Base-by-base conservation (phyloP, 2,888 invertebrate genomes). In the Erebia palarica region DNA sequence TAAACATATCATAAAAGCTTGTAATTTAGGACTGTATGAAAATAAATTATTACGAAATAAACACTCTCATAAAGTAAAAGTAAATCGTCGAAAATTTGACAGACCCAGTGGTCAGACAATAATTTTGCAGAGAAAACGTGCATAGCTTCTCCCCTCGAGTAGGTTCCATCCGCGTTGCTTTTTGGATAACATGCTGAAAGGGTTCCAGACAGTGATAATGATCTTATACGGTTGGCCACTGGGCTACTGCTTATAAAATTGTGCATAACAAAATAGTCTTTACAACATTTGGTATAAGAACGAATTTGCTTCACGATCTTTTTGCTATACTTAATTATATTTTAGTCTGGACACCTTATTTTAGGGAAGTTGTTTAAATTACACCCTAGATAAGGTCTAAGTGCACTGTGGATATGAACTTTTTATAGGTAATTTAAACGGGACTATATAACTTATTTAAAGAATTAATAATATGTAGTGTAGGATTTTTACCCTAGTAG, bases 101-200 rank as follows among this genome's bases (percentile, higher is more conserved):
- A 27, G 63, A 49, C 49, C 63, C 14, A 47, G 49, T 63, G 63
- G 49, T 18, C 63, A 3, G 14, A 18, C 44, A 44, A 44, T 11
- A 21, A 18, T 49, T 63, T 63, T 4, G 14, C 11, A 47, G 16
- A 49, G 21, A 0, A 14, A 13, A 27, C 14, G 42, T 16, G n/a
- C 16, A n/a, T 11, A 44, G 13, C 16, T 18, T 61, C 60, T 44
- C 44, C 5, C 16, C 13, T 1, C 16, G 3, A 2, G 9, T 36
- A 5, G 36, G 18, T 36, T 9, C 16, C 18, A 8, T 18, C 47
- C 14, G 8, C 63, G 2, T 18, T 63, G 47, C 49, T 63, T 49
- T 63, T 47, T 21, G 21, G 18, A 47, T 73, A 76, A 77, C 76
- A 78, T 72, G 61, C 69, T 74, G 73, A 77, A 77, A 77, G 77